Percentiles rank a stretch among this genome's conserved stretches.
Conservation (phyloP, 1,140 invertebrate genomes). For the Rhizoglyphus robini region DNA sequence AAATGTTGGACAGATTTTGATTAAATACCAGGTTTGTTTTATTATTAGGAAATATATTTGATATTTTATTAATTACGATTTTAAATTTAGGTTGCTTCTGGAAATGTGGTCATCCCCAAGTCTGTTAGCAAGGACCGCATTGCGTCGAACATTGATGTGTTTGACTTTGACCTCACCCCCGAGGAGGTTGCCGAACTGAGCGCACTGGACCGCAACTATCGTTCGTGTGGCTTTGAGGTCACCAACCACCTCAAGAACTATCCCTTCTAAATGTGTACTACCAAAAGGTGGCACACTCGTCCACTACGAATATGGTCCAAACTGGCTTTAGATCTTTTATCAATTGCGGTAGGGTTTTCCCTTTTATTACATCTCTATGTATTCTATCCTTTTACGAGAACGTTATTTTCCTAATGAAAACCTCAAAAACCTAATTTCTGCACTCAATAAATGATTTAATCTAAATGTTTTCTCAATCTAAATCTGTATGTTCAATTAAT, state of each 20-base stretch:
- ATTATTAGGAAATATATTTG: neutral
- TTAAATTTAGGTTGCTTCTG: conserved; percentile 33
- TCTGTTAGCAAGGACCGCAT: conserved; percentile 50
- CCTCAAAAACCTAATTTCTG: too few relatives aligned
- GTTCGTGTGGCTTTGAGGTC: conserved; percentile 22
- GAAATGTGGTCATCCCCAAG: conserved; percentile 58
- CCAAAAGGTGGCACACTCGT: too few relatives aligned
- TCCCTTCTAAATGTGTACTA: conserved; percentile 4
- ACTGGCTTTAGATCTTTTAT: too few relatives aligned
- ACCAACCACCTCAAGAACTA: conserved; percentile 18
- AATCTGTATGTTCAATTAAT: too few relatives aligned
- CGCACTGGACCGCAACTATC: conserved; percentile 20
- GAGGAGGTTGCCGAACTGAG: conserved; percentile 47
- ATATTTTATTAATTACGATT: neutral
- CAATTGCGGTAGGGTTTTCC: too few relatives aligned
- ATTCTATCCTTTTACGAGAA: too few relatives aligned
- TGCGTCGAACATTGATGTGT: conserved; percentile 51
- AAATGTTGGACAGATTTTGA: conserved; percentile 16
- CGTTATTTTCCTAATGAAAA: too few relatives aligned
- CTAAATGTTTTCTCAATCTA: too few relatives aligned
- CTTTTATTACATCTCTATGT: too few relatives aligned
- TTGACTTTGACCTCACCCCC: conserved; percentile 49
- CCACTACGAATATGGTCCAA: too few relatives aligned
- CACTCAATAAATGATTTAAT: too few relatives aligned
- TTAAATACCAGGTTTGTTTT: conserved; percentile 17